Evolutionary conservation across 2,113 vertebrate species (phyloP).

Genomic region (Paramormyrops kingsleyae): DNA sequence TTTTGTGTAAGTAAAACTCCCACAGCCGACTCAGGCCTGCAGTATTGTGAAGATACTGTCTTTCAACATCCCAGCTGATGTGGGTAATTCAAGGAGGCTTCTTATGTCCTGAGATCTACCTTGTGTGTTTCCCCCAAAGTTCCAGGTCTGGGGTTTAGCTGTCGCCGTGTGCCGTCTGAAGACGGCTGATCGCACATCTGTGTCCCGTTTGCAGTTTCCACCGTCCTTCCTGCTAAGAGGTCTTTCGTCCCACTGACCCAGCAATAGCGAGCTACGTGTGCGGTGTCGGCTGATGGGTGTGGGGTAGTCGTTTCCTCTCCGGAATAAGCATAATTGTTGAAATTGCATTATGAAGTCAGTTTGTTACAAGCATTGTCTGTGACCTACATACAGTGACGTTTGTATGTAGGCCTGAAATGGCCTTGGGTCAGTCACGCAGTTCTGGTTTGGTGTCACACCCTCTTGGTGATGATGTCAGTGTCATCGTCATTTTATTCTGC

Average conservation of each 20-base stretch:
- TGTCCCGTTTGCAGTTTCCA: neutral
- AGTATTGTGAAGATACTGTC: neutral
- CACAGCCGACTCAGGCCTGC: neutral
- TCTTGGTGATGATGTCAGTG: neutral
- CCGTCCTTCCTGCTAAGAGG: neutral
- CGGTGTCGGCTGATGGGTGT: neutral
- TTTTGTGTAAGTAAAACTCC: too few relatives aligned
- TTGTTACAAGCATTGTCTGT: neutral
- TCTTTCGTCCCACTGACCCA: neutral
- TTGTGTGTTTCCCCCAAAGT: neutral
- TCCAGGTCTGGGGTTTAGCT: neutral
- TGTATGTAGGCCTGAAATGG: neutral
- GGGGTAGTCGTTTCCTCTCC: neutral
- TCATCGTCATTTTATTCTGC: neutral
- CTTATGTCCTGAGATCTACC: neutral
- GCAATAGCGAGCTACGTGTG: neutral
- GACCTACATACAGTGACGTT: neutral
- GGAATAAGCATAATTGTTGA: neutral
- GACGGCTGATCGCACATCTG: neutral
- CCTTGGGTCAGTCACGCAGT: neutral
- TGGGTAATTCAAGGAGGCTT: neutral
- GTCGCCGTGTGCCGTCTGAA: neutral
- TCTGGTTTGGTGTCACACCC: neutral
- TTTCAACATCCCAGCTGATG: neutral
- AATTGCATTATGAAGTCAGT: neutral